Evolutionary conservation across 2,113 vertebrate genomes (phyloP).

Genomic region (Phylloscopus whistleri): DNA sequence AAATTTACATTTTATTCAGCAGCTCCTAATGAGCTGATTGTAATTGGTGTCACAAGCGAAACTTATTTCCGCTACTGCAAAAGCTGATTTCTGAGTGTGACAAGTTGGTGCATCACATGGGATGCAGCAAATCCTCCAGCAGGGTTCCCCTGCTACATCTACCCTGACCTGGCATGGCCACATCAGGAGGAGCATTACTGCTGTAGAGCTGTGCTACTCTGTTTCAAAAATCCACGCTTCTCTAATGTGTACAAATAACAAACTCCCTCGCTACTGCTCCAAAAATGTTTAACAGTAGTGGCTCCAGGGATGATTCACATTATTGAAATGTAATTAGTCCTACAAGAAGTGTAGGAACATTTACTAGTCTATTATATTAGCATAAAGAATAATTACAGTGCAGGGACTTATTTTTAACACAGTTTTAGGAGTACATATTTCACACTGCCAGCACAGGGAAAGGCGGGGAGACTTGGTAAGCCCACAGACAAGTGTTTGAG

Average conservation of each 20-base stretch:
- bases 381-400: conserved; percentile 52
- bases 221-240: not conserved
- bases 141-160: not conserved
- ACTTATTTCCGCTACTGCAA: not conserved
- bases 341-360: conserved; percentile 25
- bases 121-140: not conserved
- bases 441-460: not conserved
- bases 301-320: conserved; percentile 46
- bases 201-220: not conserved
- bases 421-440: not conserved
- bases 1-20: not conserved
- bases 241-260: conserved; percentile 57
- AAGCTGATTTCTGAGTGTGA: not conserved
- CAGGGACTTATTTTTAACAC: not conserved
- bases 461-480: not conserved
- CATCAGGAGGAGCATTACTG: not conserved
- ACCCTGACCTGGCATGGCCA: not conserved
- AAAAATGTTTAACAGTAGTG: conserved; percentile 44
- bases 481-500: not conserved
- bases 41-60: not conserved
- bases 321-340: conserved; percentile 59
- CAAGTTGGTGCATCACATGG: not conserved
- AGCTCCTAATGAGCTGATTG: not conserved
- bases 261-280: not conserved
- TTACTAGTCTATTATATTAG: conserved; percentile 25